A percentile compares a stretch with the other conserved stretches of the same genome.
These are phyloP conservation scores for Ips nitidus DNA, from an alignment of 1,140 invertebrate genomes.

Conservation along the genomic window DNA sequence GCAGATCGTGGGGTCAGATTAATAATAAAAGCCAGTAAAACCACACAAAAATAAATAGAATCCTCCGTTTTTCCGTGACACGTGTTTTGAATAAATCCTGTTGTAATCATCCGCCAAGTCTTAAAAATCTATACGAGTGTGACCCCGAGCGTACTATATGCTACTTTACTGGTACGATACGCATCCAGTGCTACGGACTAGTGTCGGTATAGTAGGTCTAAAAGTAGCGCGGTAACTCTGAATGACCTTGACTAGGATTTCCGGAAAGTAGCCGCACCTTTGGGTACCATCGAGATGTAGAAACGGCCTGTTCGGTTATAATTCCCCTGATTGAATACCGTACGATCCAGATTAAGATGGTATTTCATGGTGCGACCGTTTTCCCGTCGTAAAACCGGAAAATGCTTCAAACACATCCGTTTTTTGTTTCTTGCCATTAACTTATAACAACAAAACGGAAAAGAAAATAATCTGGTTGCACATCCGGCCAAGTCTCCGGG, in stretches of 20 bases:
- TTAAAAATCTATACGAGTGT: slow-evolving; percentile 5
- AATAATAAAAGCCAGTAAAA: background rate
- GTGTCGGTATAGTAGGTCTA: slow-evolving; percentile 4
- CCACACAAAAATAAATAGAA: slow-evolving; percentile 7
- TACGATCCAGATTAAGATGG: slow-evolving; percentile 26
- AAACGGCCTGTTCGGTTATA: slow-evolving; percentile 25
- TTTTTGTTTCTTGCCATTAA: background rate
- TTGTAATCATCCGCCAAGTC: slow-evolving; percentile 17
- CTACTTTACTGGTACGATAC: too few species aligned
- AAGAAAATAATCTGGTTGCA: slow-evolving; percentile 14
- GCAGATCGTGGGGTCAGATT: too few species aligned
- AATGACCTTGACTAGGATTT: slow-evolving; percentile 32
- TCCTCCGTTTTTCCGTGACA: slow-evolving; percentile 6
- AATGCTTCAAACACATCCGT: background rate
- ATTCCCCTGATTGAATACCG: slow-evolving; percentile 16
- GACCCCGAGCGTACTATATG: slow-evolving; percentile 6
- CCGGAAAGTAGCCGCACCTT: slow-evolving; percentile 33
- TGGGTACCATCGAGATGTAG: slow-evolving; percentile 14
- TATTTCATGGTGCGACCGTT: slow-evolving; percentile 5
- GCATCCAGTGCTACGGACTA: background rate
- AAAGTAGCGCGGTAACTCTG: slow-evolving; percentile 13
- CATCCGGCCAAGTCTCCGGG: slow-evolving; percentile 5
- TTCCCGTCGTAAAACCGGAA: background rate
- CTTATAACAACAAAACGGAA: slow-evolving; percentile 8
- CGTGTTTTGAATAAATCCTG: slow-evolving; percentile 14